A percentile compares a stretch with the other conserved stretches of the same genome.
phyloP scores from a whole-genome alignment of 2,888 invertebrate genomes.

The Aspidiotus destructor region DNA sequence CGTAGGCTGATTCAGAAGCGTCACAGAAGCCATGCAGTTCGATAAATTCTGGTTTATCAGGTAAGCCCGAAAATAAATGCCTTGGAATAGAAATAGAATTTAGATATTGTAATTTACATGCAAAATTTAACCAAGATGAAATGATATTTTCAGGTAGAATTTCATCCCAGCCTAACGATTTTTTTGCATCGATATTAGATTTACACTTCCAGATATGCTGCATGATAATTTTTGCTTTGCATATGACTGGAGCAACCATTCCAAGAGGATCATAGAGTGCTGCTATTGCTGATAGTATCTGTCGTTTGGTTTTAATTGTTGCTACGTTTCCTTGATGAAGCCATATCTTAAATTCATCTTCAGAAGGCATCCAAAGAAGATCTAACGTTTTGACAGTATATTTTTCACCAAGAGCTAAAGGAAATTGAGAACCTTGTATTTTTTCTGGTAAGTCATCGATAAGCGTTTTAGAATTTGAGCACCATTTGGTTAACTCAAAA shows the following conservation, averaged over 20 bases:
- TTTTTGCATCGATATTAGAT: neutral
- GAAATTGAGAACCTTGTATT: neutral
- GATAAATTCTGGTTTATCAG: neutral
- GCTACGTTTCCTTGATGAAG: neutral
- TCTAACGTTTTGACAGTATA: conserved; percentile 34
- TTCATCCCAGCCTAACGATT: neutral
- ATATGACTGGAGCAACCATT: neutral
- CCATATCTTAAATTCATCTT: conserved; percentile 33
- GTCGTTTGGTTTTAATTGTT: neutral
- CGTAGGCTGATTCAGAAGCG: neutral
- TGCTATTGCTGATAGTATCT: neutral
- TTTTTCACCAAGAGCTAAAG: neutral
- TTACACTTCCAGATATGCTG: neutral
- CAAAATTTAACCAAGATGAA: neutral
- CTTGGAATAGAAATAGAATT: neutral
- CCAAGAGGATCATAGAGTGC: neutral
- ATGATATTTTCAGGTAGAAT: neutral
- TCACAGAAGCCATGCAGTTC: neutral
- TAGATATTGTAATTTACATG: neutral
- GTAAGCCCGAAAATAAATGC: neutral
- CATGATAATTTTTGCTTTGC: neutral
- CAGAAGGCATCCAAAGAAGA: conserved; percentile 34
- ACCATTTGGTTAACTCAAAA: conserved; percentile 5
- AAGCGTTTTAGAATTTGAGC: neutral
- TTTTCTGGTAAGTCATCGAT: neutral